These are phyloP conservation scores for Poecilus cupreus DNA, from an alignment of 2,888 invertebrate genomes.

Conservation along the genomic window DNA sequence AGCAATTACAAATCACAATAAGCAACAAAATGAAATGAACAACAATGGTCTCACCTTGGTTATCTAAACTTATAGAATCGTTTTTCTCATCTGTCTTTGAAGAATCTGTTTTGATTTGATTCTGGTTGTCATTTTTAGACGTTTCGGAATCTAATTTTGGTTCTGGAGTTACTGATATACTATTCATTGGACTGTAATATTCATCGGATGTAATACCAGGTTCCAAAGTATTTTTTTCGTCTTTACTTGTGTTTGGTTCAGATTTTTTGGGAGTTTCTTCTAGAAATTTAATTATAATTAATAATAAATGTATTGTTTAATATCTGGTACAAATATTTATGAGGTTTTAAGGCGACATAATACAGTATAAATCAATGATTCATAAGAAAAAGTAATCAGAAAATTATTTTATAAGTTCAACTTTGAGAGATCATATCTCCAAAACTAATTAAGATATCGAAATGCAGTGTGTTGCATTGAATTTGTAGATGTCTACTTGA, in stretches of 20 bases:
- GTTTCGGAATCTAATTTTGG: conserved; percentile 28
- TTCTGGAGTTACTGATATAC: conserved; percentile 43
- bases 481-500: too few species aligned
- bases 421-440: too few species aligned
- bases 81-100: conserved; percentile 11
- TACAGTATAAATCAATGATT: too few species aligned
- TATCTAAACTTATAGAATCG: conserved; percentile 38
- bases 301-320: too few species aligned
- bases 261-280: conserved; percentile 15
- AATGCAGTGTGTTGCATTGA: too few species aligned
- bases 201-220: conserved; percentile 40
- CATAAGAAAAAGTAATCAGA: too few species aligned
- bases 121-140: conserved; percentile 15
- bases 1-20: not conserved
- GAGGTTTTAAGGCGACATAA: too few species aligned
- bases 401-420: too few species aligned
- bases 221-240: not conserved
- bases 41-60: conserved; percentile 32
- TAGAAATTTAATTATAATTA: too few species aligned
- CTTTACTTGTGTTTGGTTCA: not conserved
- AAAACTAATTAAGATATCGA: too few species aligned
- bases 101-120: conserved; percentile 6
- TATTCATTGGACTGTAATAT: conserved; percentile 50
- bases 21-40: not conserved
- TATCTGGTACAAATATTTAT: too few species aligned